Percentiles rank a stretch among this genome's conserved stretches.
Conservation (phyloP, 2,797 vertebrate species). For the Epinephelus coioides region DNA sequence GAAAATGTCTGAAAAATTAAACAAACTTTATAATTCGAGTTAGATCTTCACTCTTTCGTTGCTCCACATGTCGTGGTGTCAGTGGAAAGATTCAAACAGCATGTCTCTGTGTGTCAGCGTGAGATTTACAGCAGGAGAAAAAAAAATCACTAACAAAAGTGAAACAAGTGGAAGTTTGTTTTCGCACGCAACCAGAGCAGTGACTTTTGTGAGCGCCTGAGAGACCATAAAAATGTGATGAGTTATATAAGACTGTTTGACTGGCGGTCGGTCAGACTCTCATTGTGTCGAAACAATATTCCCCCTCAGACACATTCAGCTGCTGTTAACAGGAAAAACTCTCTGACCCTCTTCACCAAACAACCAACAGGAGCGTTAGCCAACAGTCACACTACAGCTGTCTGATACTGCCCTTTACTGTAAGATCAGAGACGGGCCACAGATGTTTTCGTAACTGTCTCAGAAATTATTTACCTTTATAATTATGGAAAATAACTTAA, state of each 20-base stretch:
- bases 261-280: slow-evolving; percentile 2
- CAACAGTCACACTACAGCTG: not conserved
- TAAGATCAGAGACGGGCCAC: too few relatives aligned
- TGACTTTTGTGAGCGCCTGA: slow-evolving; percentile 10
- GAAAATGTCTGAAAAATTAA: too few relatives aligned
- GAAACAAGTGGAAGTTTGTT: not conserved
- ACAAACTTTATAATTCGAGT: too few relatives aligned
- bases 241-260: slow-evolving; percentile 33
- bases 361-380: slow-evolving; percentile 3
- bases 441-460: not conserved
- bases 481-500: too few relatives aligned
- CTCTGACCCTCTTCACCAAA: not conserved
- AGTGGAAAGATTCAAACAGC: too few relatives aligned
- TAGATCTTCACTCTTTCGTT: too few relatives aligned
- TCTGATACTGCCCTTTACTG: too few relatives aligned
- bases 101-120: too few relatives aligned
- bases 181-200: not conserved
- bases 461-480: not conserved
- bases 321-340: slow-evolving; percentile 38
- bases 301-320: slow-evolving; percentile 22
- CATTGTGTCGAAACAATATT: slow-evolving; percentile 35
- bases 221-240: not conserved
- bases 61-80: too few relatives aligned
- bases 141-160: too few relatives aligned
- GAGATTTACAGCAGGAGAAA: too few relatives aligned